Evolutionary conservation across 1,140 invertebrate genomes (phyloP), one percentile per base, ranked within the genome.

Genomic region (Mamestra configurata): DNA sequence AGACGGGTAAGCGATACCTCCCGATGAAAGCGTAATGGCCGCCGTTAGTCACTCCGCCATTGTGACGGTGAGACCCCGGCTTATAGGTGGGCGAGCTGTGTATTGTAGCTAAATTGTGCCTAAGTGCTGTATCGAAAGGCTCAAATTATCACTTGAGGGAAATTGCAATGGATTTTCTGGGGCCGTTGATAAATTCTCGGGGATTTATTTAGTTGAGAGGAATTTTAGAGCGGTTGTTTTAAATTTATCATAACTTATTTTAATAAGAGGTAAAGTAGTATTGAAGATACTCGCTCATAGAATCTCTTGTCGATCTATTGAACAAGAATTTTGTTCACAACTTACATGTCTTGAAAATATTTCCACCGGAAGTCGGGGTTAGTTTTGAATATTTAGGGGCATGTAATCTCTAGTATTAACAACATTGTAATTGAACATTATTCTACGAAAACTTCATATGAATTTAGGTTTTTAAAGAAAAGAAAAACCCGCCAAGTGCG

Each of bases 1-100:
- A 71, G 66, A 72, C 53, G 64, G 64, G 73, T 77, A 76, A 76
- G 53, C 79, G 79, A 72, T 81, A 81, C 43, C 59, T 66, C 68
- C 24, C 46, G 72, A 57, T 40, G 35, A 55, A 37, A 57, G 71
- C 71, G 71, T 82, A 82, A 82, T 79, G 76, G 71, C n/a, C n/a
- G 27, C 35, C 70, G 77, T 81, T 75, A 79, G 57, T 75, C 80
- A 79, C 61, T 70, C n/a, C 31, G 51, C 71, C 71, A 40, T 73
- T 77, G 77, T 59, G 72, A 64, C 43, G 8, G 31, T 31, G 35
- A 66, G 13, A 66, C 20, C 37, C n/a, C 43, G 40, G 22, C 66
- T 70, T 49, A 27, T 46, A 70, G 64, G 20, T 46, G 31, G 43
- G 22, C 10, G n/a, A 35, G 59, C n/a, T n/a, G n/a, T 37, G 61